Percentiles rank a stretch among this genome's conserved stretches.
These are phyloP conservation scores for Cliona cf. orientalis DNA, from an alignment of 37 sponge, comb jelly and placozoan genomes.

Conservation along the genomic window DNA sequence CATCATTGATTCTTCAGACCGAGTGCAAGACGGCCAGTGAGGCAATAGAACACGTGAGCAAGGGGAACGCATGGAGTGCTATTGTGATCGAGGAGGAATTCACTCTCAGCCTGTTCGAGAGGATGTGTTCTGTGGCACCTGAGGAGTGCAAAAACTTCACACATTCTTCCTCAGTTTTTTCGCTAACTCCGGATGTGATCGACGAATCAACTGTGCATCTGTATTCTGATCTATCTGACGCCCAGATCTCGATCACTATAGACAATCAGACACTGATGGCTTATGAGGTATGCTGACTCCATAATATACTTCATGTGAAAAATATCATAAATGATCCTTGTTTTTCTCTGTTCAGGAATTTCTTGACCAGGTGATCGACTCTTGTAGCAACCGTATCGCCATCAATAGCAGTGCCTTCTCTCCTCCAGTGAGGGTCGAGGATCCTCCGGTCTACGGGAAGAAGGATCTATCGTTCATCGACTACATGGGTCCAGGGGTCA, in stretches of 20 bases:
- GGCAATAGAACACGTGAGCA: slow-evolving; percentile 41
- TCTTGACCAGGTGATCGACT: background rate
- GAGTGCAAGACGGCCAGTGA: background rate
- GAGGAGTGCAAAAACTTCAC: background rate
- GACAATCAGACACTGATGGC: slow-evolving; percentile 38
- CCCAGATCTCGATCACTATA: slow-evolving; percentile 49
- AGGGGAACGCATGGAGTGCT: slow-evolving; percentile 68
- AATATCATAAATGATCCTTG: no score
- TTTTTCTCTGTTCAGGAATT: no score
- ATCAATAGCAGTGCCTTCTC: background rate
- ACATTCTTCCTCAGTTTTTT: no score
- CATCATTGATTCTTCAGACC: background rate
- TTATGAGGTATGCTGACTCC: slow-evolving; percentile 37
- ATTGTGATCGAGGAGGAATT: slow-evolving; percentile 51
- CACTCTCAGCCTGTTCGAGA: slow-evolving; percentile 13
- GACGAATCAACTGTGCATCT: slow-evolving; percentile 62
- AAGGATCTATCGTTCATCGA: slow-evolving; percentile 68
- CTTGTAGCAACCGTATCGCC: background rate
- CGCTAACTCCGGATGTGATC: slow-evolving; percentile 6
- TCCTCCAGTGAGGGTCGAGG: slow-evolving; percentile 30
- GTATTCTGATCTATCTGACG: slow-evolving; percentile 60
- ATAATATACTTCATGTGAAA: no score
- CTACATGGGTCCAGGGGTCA: slow-evolving; percentile 85
- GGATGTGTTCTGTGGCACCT: background rate
- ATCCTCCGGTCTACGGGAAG: slow-evolving; percentile 78